A percentile compares a stretch with the other conserved stretches of the same genome.
Evolutionary conservation across 2,888 invertebrate species (phyloP).

Genomic region (Volucella zonaria): DNA sequence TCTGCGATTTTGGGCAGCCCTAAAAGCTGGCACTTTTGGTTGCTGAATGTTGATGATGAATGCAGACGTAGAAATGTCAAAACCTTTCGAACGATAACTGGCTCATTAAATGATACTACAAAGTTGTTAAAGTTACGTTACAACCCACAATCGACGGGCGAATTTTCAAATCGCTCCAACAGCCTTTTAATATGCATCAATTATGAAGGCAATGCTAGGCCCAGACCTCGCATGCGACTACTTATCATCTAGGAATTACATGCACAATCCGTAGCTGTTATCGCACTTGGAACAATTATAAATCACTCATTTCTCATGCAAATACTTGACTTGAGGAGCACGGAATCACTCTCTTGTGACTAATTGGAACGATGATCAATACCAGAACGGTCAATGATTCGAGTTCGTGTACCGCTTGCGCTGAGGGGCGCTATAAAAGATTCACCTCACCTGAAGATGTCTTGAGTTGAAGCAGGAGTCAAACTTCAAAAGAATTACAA

Average conservation of each 20-base stretch:
- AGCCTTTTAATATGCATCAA: conserved; percentile 51
- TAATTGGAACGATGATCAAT: conserved; percentile 72
- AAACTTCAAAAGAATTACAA: conserved; percentile 51
- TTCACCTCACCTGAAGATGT: neutral
- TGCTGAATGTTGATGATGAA: no score
- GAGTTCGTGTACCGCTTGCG: conserved; percentile 34
- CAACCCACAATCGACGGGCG: neutral
- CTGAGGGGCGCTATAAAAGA: neutral
- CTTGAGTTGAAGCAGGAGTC: conserved; percentile 9
- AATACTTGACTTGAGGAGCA: conserved; percentile 44
- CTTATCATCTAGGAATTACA: conserved; percentile 14
- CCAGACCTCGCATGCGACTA: conserved; percentile 55
- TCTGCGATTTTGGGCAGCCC: conserved; percentile 43
- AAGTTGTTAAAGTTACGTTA: conserved; percentile 23
- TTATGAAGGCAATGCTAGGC: conserved; percentile 42
- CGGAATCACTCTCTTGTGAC: conserved; percentile 67
- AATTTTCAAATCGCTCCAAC: conserved; percentile 14
- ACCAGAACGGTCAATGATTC: conserved; percentile 74
- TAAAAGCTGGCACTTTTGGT: neutral
- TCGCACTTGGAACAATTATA: conserved; percentile 61
- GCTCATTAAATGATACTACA: no score
- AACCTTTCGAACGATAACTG: no score
- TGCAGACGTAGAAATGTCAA: no score
- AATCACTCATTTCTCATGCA: conserved; percentile 71
- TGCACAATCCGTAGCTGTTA: conserved; percentile 41